Base-by-base conservation (phyloP, 2,797 vertebrate species). In the Yasuhikotakia modesta region DNA sequence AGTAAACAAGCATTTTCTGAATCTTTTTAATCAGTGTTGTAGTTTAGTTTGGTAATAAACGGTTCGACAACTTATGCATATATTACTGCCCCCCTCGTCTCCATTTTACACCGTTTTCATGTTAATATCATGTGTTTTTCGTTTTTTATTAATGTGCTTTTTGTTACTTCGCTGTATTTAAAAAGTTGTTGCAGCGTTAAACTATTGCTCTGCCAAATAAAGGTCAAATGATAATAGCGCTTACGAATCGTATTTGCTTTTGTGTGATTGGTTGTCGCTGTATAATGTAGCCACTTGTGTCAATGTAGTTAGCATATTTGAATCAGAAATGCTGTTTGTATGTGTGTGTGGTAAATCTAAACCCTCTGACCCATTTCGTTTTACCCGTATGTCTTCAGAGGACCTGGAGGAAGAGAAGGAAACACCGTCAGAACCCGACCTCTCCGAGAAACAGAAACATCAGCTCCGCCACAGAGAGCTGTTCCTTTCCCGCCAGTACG, bases 391-490 rank as follows among this genome's bases (percentile, higher is more conserved):
- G 6, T 85, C 53, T 89, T 87, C 92, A 99, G 97, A 96, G 93
- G 97, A 98, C 92, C 91, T 98, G 91, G 96, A 98, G 86, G 96
- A 97, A 88, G 96, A 98, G 88, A 95, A 94, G 86, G 96, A 97
- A 91, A 94, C 77, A 79, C 93, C 95, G 16, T 83, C 92, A 85
- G 96, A 96, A 84, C 88, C 94, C 35, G 96, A 99, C 13, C 89
- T 97, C 83, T 96, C 94, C 74, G 97, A 99, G 88, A 98, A 98
- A 92, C 96, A 99, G 92, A 98, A 96, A 88, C 97, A 99, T 90
- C 97, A 99, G 86, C 88, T 99, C 87, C 95, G 96, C 83, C 97
- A 99, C 87, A 94, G 97, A 90, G 97, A 99, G 80, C 95, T 99
- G 79, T 99, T 99, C 86, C 91, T 99, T 81, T 98, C 97, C 16